These are phyloP conservation scores for Callimorpha dominula DNA, from an alignment of 2,888 invertebrate genomes.

Conservation along the genomic window DNA sequence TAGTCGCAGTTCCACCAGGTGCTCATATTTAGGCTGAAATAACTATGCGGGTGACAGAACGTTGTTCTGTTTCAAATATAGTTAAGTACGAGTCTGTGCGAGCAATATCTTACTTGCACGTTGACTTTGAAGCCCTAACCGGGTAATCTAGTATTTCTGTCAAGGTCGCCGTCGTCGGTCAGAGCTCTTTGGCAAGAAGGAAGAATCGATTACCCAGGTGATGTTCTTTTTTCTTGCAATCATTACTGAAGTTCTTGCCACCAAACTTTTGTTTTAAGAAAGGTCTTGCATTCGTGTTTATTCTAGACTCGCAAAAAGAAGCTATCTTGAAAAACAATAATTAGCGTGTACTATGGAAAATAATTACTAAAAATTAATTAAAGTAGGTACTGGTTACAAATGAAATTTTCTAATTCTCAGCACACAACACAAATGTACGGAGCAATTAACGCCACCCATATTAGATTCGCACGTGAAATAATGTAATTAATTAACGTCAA, in stretches of 20 bases:
- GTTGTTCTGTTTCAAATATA: no score
- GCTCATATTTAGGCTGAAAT: no score
- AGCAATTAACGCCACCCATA: constrained; percentile 15
- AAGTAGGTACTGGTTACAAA: neutral
- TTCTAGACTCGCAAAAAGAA: neutral
- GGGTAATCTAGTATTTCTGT: no score
- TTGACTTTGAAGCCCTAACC: no score
- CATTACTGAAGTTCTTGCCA: neutral
- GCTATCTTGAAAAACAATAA: constrained; percentile 9
- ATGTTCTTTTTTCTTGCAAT: no score
- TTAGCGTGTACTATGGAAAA: constrained; percentile 5
- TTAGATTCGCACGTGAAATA: constrained; percentile 42
- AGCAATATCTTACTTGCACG: no score
- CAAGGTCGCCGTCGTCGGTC: no score
- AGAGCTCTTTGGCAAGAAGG: no score
- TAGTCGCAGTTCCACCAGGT: no score
- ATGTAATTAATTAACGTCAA: constrained; percentile 44
- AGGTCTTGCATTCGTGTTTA: neutral
- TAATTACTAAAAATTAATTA: constrained; percentile 12
- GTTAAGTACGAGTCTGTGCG: no score
- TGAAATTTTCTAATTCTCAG: constrained; percentile 22
- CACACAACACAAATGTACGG: constrained; percentile 3
- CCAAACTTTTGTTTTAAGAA: neutral
- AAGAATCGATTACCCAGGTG: no score
- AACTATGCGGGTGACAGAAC: no score